Conservation (phyloP, 1,140 invertebrate genomes). For the Dryas iulia region DNA sequence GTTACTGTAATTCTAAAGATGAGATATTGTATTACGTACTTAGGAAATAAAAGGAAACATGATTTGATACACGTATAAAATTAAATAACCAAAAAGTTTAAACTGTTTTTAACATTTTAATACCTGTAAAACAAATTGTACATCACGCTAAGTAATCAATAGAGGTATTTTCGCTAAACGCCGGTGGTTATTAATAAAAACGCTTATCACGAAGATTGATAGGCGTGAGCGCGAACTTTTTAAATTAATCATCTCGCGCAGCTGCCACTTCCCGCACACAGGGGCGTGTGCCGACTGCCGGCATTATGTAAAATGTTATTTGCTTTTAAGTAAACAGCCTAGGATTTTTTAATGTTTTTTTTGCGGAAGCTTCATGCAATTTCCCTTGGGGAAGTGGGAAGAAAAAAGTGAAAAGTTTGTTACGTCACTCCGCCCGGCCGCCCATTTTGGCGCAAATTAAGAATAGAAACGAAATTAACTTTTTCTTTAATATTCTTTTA, state of each 20-base stretch:
- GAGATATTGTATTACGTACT: too few relatives aligned
- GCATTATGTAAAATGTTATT: conserved; percentile 1
- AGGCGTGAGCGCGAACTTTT: conserved; percentile 32
- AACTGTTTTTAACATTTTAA: background rate
- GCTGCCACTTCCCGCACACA: conserved; percentile 13
- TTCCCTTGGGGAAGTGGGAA: background rate
- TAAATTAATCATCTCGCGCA: conserved; percentile 39
- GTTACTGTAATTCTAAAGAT: too few relatives aligned
- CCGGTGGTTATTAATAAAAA: conserved; percentile 8
- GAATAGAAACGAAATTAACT: too few relatives aligned
- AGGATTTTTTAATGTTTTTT: background rate
- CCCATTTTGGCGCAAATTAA: background rate
- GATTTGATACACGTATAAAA: too few relatives aligned
- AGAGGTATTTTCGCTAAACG: background rate
- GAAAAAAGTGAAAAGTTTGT: background rate
- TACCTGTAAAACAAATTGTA: background rate
- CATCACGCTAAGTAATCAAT: background rate
- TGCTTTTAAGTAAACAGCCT: conserved; percentile 4
- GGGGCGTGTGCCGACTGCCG: conserved; percentile 4
- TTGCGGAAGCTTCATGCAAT: background rate
- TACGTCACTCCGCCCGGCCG: background rate
- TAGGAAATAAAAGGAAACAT: too few relatives aligned
- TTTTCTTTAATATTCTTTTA: too few relatives aligned
- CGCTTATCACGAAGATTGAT: conserved; percentile 31
- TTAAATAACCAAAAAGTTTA: too few relatives aligned